Evolutionary conservation across 1,140 invertebrate species (phyloP), one percentile per base, ranked within the genome.

Genomic region (Aphelinus certus): DNA sequence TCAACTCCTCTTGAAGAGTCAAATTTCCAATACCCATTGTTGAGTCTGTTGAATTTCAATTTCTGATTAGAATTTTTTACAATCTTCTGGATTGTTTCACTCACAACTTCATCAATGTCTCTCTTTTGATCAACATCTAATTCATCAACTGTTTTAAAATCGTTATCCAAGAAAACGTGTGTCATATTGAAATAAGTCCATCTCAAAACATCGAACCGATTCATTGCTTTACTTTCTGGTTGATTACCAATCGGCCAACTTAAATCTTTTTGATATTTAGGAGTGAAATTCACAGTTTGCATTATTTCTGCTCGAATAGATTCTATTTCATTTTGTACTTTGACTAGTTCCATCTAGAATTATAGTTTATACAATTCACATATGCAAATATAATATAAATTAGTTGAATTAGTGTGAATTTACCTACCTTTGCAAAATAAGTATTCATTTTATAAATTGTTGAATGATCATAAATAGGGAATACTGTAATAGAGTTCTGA

Each of bases 1-100:
- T 96, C 94, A 90, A 97, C 93, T 60, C 96, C 96, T 79, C 95
- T 88, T 1, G 94, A 93, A 6, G 95, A 93, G 88, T 98, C 95
- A 86, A 96, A 97, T 79, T 91, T 90, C 78, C 92, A 89, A 79
- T 97, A 97, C 1, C 95, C 95, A 85, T 96, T 96, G 7, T 94
- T 82, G 7, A 97, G 84, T 67, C 84, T 88, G 56, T 86, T 84
- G 76, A 89, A 93, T 61, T 89, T 85, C 26, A 92, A 83, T 70
- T 83, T 82, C 9, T 89, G 87, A 1, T 88, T 83, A 83, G 92
- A 89, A 73, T 92, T 89, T 61, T 87, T 81, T 62, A 90, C 86
- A 4, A 93, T 88, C 84, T 90, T 89, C 26, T 89, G 85, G 10
- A 90, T 81, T 7, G 90, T 89, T 46, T 88, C 86, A 77, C 91